A percentile compares a stretch with the other conserved stretches of the same genome.
phyloP scores from a whole-genome alignment of 1,140 invertebrate species.

The Listronotus oregonensis region DNA sequence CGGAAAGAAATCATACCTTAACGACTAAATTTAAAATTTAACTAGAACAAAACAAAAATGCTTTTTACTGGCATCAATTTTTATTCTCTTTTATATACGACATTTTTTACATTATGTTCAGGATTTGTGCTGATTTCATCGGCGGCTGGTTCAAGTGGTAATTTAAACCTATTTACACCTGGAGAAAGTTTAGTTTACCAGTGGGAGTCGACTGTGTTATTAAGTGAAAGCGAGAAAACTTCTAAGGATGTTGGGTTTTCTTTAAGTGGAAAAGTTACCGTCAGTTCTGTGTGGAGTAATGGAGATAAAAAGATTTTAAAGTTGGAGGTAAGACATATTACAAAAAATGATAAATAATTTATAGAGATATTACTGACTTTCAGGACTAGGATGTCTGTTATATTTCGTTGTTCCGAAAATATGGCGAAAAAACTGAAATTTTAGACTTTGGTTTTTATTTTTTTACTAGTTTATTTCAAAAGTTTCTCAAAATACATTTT shows the following conservation, averaged over 20 bases:
- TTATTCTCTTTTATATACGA: slow-evolving; percentile 37
- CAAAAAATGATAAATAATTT: too few species aligned
- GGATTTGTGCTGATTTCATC: slow-evolving; percentile 54
- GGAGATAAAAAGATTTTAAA: slow-evolving; percentile 56
- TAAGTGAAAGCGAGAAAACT: slow-evolving; percentile 58
- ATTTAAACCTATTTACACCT: slow-evolving; percentile 51
- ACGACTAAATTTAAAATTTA: too few species aligned
- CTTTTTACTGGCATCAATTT: slow-evolving; percentile 23
- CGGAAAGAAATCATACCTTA: too few species aligned
- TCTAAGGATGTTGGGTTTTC: slow-evolving; percentile 66
- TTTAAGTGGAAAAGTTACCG: slow-evolving; percentile 57
- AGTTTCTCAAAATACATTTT: too few species aligned
- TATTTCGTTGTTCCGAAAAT: too few species aligned
- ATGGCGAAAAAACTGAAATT: too few species aligned
- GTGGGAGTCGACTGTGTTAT: slow-evolving; percentile 59
- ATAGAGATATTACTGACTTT: too few species aligned
- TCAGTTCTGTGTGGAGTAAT: slow-evolving; percentile 61
- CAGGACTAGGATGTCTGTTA: too few species aligned
- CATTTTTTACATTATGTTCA: slow-evolving; percentile 41
- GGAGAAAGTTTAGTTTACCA: slow-evolving; percentile 56
- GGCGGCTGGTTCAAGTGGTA: slow-evolving; percentile 37
- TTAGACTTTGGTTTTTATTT: background rate
- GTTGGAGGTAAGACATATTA: slow-evolving; percentile 55
- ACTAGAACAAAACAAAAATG: background rate
- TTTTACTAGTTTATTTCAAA: slow-evolving; percentile 4